Evolutionary conservation across 2,113 vertebrate genomes (phyloP).

Genomic region (Carassius auratus): DNA sequence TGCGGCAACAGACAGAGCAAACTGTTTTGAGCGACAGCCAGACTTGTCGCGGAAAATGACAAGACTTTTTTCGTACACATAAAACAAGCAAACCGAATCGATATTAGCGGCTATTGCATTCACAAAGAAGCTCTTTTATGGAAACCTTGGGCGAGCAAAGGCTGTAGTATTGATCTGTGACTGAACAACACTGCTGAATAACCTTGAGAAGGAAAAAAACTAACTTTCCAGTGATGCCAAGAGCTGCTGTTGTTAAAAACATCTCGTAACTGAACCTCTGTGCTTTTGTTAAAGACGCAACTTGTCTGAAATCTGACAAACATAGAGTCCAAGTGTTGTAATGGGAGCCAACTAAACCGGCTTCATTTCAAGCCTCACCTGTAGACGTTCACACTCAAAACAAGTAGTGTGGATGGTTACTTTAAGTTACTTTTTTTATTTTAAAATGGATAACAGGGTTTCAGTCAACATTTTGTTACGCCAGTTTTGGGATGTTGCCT

Average conservation of each 20-base stretch:
- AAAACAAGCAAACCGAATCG: slow-evolving; percentile 53
- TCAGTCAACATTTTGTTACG: too few relatives aligned
- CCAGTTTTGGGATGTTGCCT: neutral
- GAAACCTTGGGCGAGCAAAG: slow-evolving; percentile 50
- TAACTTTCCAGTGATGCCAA: slow-evolving; percentile 50
- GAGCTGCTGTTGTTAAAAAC: slow-evolving; percentile 12
- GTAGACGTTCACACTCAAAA: neutral
- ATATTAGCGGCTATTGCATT: slow-evolving; percentile 62
- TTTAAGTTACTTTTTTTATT: neutral
- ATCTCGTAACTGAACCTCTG: neutral
- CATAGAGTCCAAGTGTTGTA: neutral
- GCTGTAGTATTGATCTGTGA: slow-evolving; percentile 66
- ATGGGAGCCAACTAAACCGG: neutral
- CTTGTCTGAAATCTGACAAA: neutral
- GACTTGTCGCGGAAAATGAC: slow-evolving; percentile 7
- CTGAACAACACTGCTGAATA: slow-evolving; percentile 56
- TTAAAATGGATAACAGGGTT: neutral
- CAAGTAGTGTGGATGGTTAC: neutral
- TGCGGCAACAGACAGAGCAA: neutral
- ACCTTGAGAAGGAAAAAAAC: slow-evolving; percentile 54
- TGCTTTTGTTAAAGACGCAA: slow-evolving; percentile 4
- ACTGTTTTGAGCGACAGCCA: neutral
- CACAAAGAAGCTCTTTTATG: slow-evolving; percentile 57
- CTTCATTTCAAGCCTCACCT: neutral
- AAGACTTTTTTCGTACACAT: slow-evolving; percentile 32